Conservation (phyloP, 2,113 vertebrate genomes). For the Eonycteris spelaea region DNA sequence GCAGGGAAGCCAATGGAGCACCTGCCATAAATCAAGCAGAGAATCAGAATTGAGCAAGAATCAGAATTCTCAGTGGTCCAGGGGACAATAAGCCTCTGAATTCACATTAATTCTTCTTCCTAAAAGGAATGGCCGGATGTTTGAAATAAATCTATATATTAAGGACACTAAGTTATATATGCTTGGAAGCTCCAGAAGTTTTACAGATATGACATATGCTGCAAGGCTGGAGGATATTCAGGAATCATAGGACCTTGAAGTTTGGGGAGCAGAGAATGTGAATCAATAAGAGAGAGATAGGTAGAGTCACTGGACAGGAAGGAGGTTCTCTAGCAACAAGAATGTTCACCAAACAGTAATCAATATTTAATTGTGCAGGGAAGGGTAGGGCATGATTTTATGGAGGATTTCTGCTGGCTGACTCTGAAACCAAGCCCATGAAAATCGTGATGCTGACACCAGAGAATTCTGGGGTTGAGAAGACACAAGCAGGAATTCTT, state of each 20-base stretch:
- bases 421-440: neutral
- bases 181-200: neutral
- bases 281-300: neutral
- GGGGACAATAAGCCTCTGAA: neutral
- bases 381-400: neutral
- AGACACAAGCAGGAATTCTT: neutral
- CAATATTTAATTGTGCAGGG: neutral
- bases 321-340: neutral
- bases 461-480: neutral
- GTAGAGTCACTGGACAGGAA: neutral
- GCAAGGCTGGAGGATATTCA: neutral
- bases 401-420: neutral
- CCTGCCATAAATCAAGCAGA: neutral
- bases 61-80: neutral
- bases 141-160: neutral
- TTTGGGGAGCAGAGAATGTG: neutral
- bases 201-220: neutral
- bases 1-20: neutral
- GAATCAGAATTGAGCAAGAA: neutral
- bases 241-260: neutral
- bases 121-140: neutral
- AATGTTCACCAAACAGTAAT: neutral
- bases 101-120: neutral
- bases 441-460: neutral
- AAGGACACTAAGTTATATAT: neutral